A percentile compares a stretch with the other conserved stretches of the same genome.
These are phyloP conservation scores for Isurus oxyrinchus DNA, from an alignment of 2,113 vertebrate species.

Conservation along the genomic window DNA sequence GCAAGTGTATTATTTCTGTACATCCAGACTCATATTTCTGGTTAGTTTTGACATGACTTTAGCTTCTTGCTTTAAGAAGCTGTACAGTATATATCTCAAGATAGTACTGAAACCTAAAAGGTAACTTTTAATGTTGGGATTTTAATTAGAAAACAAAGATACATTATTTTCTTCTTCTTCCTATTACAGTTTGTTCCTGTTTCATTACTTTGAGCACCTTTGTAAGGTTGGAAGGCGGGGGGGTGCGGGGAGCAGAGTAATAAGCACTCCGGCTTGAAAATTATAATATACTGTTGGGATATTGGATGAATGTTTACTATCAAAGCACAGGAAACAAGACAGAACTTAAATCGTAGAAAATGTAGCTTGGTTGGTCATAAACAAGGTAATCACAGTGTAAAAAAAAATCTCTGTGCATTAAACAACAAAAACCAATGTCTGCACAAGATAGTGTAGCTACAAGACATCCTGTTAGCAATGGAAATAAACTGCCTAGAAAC, in stretches of 20 bases:
- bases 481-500: constrained; percentile 4
- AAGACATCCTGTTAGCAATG: constrained; percentile 22
- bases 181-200: neutral
- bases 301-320: neutral
- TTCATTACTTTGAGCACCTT: neutral
- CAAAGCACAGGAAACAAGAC: neutral
- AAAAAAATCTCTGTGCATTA: neutral
- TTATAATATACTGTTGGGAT: neutral
- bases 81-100: neutral
- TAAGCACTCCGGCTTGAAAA: neutral
- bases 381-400: neutral
- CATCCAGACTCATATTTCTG: neutral
- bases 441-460: neutral
- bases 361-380: neutral
- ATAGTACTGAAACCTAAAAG: neutral
- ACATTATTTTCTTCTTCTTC: neutral
- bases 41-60: neutral
- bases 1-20: neutral
- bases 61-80: neutral
- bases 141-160: neutral
- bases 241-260: neutral
- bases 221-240: too few species aligned
- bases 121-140: neutral
- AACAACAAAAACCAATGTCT: neutral
- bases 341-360: neutral